Evolutionary conservation across 2,113 vertebrate species (phyloP), one percentile per base, ranked within the genome.

Genomic region (Rhineura floridana): DNA sequence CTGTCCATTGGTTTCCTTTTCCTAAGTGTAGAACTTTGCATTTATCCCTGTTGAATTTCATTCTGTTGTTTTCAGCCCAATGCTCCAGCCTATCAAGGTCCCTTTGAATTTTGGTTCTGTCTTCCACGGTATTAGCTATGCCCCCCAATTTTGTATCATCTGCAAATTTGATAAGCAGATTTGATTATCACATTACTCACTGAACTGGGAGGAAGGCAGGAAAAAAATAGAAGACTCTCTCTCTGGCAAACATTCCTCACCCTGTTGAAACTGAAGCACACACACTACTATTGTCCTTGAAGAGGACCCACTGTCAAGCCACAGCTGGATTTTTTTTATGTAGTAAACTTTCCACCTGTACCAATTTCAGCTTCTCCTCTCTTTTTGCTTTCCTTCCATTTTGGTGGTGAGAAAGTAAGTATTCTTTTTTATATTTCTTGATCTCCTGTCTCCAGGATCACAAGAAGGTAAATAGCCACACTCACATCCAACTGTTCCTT

Each of bases 401-500:
- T 80, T 59, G 13, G 6, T 78, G 76, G 46, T 30, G 25, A 17
- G 36, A 30, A 67, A 67, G 36, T 36, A 72, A 10, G 3, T 46
- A 44, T 79, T 79, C 48, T 8, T 63, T 39, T 59, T 59, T 59
- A 59, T 82, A 59, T 72, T 21, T 39, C n/a, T 42, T 33, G 3
- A 30, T 62, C 9, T 44, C 25, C 48, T 9, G n/a, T 39, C 39
- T 4, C 15, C 19, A 11, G 52, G 25, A 65, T 46, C 33, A n/a
- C 21, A 46, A 81, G 11, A 70, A 21, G 6, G 39, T 46, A 36
- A 72, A 12, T 0, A 2, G 0, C 0, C 87, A 80, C 48, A 97
- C 98, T 98, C 92, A 99, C 99, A 92, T 99, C 98, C 0, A 99
- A 95, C 90, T 99, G 99, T 23, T 98, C 98, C 92, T 96, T 98